Percentiles rank a stretch among this genome's conserved stretches.
Evolutionary conservation across 2,888 invertebrate species (phyloP).

Genomic region (Timema podura): DNA sequence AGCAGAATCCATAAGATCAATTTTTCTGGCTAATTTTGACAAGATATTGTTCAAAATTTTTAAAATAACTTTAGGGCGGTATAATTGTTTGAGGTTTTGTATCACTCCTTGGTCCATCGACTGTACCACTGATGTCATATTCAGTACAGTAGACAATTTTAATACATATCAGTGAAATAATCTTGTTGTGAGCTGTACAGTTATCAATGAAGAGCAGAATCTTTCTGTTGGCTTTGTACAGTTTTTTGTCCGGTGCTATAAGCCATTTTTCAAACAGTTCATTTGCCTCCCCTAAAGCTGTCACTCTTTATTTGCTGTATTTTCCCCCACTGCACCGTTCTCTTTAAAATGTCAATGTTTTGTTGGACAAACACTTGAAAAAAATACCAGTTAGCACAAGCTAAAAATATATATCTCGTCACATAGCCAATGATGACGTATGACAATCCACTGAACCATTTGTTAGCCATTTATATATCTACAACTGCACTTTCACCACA

Average conservation of each 20-base stretch:
- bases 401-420: background rate
- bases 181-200: background rate
- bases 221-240: background rate
- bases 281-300: background rate
- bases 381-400: background rate
- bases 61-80: too few species aligned
- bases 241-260: background rate
- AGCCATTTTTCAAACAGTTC: background rate
- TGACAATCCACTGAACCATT: slow-evolving; percentile 7
- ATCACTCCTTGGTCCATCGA: background rate
- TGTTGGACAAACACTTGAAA: background rate
- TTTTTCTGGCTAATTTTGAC: too few species aligned
- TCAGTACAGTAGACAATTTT: background rate
- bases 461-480: background rate
- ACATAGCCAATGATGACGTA: background rate
- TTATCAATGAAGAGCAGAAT: background rate
- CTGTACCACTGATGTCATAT: slow-evolving; percentile 2
- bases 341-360: background rate
- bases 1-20: too few species aligned
- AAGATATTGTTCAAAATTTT: too few species aligned
- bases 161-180: background rate
- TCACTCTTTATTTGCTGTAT: slow-evolving; percentile 8
- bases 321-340: background rate
- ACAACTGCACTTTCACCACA: background rate
- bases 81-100: background rate